Conservation (phyloP, 2,113 vertebrate species). For the Taxidea taxus region DNA sequence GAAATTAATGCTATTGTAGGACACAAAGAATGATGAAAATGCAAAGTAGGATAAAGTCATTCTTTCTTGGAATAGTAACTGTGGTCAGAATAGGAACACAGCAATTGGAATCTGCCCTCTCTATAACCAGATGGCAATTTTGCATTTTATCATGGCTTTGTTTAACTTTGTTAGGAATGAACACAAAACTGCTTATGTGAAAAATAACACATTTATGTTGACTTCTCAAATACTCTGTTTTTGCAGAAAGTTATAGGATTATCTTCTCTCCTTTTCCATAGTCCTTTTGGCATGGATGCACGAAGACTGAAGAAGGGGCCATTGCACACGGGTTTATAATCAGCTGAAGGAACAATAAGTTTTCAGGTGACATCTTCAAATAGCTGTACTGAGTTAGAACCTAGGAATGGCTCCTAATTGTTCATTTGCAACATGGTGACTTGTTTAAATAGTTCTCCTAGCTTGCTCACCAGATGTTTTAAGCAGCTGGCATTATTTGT, state of each 20-base stretch:
- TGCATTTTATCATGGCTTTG: neutral
- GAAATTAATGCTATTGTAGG: neutral
- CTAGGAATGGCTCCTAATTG: neutral
- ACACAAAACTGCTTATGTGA: neutral
- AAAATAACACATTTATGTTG: neutral
- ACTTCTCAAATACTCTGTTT: conserved; percentile 41
- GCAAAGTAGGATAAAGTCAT: neutral
- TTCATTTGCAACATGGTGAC: neutral
- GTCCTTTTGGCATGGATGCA: neutral
- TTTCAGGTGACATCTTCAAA: neutral
- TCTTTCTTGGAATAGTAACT: neutral
- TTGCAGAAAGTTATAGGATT: neutral
- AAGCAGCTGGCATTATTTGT: conserved; percentile 29
- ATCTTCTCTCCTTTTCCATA: neutral
- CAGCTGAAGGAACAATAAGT: neutral
- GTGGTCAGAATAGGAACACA: neutral
- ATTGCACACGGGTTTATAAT: neutral
- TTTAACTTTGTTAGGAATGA: conserved; percentile 30
- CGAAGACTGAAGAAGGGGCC: neutral
- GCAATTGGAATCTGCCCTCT: neutral
- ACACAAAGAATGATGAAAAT: neutral
- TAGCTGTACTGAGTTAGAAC: neutral
- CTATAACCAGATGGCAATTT: neutral
- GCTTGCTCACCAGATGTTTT: conserved; percentile 44
- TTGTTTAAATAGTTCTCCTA: neutral